phyloP scores from a whole-genome alignment of 2,797 vertebrate species.

The Siniperca scherzeri region DNA sequence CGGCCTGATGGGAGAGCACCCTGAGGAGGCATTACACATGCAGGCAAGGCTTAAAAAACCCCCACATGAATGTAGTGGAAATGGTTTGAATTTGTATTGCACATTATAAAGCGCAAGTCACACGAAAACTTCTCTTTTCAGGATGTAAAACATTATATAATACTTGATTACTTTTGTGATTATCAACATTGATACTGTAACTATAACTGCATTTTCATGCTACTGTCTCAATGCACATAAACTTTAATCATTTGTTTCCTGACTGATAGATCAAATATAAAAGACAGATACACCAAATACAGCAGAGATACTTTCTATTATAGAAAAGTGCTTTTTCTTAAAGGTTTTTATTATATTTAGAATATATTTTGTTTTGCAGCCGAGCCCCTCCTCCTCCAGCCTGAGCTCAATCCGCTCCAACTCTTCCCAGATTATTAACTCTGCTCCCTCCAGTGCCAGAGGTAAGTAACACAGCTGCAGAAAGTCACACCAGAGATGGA shows the following conservation, averaged over 20 bases:
- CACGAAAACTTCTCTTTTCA: not conserved
- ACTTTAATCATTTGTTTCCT: not conserved
- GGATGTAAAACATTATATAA: not conserved
- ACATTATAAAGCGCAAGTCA: not conserved
- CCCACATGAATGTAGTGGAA: not conserved
- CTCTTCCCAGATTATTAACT: conserved; percentile 98
- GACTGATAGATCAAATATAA: not conserved
- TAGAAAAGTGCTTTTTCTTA: not conserved
- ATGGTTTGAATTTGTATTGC: not conserved
- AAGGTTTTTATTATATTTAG: not conserved
- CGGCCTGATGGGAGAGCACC: conserved; percentile 91
- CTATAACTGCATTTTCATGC: not conserved
- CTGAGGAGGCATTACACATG: conserved; percentile 97
- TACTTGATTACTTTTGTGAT: not conserved
- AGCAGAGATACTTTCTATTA: not conserved
- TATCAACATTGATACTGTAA: not conserved
- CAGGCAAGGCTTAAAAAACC: conserved; percentile 85
- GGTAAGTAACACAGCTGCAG: conserved; percentile 84
- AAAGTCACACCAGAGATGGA: not conserved
- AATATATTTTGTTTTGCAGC: conserved; percentile 83
- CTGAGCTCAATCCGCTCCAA: conserved; percentile 98
- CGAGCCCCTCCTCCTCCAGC: conserved; percentile 98
- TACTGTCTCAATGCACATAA: not conserved
- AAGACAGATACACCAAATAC: not conserved
- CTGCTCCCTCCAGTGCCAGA: conserved; percentile 96